Conservation (phyloP, 2,888 invertebrate genomes). For the Drosophila affinis region DNA sequence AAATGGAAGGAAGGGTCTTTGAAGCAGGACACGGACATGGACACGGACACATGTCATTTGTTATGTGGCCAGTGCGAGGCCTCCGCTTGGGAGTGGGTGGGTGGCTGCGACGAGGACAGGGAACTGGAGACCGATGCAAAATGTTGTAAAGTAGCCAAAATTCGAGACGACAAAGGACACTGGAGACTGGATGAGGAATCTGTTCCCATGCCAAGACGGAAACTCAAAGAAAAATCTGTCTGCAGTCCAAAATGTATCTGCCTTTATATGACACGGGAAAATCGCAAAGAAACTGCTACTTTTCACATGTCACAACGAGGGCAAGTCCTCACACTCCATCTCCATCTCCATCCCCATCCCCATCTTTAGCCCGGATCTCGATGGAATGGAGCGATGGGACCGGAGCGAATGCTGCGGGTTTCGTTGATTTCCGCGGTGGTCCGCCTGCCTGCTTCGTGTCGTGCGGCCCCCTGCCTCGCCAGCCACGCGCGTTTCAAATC, state of each 20-base stretch:
- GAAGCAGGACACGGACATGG: slow-evolving; percentile 20
- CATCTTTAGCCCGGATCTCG: slow-evolving; percentile 11
- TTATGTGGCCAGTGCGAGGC: slow-evolving; percentile 53
- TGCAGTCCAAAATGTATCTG: slow-evolving; percentile 2
- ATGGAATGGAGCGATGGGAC: slow-evolving; percentile 55
- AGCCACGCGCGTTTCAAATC: slow-evolving; percentile 79
- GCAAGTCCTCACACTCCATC: slow-evolving; percentile 13
- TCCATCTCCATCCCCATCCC: neutral
- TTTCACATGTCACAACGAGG: slow-evolving; percentile 67
- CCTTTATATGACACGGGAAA: slow-evolving; percentile 6
- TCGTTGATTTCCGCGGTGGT: slow-evolving; percentile 68
- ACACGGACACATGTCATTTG: slow-evolving; percentile 66
- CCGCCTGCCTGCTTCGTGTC: neutral
- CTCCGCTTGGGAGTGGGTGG: neutral
- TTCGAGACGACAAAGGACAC: neutral
- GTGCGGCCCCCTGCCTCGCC: slow-evolving; percentile 14
- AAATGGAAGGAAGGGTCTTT: slow-evolving; percentile 33
- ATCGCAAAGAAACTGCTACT: slow-evolving; percentile 50
- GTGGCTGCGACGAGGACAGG: neutral
- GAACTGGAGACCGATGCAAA: slow-evolving; percentile 48
- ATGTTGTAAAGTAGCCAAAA: slow-evolving; percentile 65
- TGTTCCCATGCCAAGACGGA: neutral
- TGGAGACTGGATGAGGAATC: neutral
- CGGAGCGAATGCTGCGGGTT: slow-evolving; percentile 81
- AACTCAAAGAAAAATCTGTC: neutral